Percentiles rank a stretch among this genome's conserved stretches.
Evolutionary conservation across 2,888 invertebrate genomes (phyloP).

Genomic region (Acanthoscelides obtectus): DNA sequence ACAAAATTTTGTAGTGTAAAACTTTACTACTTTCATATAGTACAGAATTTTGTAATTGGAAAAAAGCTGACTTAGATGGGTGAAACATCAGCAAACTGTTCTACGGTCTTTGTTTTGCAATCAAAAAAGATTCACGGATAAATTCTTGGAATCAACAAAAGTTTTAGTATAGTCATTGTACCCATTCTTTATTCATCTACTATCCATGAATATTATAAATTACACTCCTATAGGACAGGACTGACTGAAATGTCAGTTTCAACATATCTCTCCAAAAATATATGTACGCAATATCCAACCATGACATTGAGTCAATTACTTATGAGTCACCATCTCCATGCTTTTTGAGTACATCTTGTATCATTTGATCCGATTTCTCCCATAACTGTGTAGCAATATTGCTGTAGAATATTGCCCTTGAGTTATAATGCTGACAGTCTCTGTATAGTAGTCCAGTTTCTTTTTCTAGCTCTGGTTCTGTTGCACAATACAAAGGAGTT

Average conservation of each 20-base stretch:
- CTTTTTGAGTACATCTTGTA: constrained; percentile 16
- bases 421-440: constrained; percentile 62
- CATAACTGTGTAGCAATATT: constrained; percentile 63
- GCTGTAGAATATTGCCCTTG: constrained; percentile 58
- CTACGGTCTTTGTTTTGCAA: too few species aligned
- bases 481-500: constrained; percentile 73
- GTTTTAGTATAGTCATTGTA: too few species aligned
- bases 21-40: too few species aligned
- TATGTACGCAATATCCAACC: neutral
- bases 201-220: neutral
- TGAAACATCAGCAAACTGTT: too few species aligned
- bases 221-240: too few species aligned
- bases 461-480: constrained; percentile 54
- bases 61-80: too few species aligned
- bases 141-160: too few species aligned
- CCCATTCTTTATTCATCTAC: too few species aligned
- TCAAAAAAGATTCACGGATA: too few species aligned
- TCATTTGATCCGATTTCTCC: constrained; percentile 46
- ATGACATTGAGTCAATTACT: neutral
- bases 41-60: too few species aligned
- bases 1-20: too few species aligned
- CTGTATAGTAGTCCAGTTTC: constrained; percentile 72
- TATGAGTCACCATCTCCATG: neutral
- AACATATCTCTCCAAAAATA: neutral
- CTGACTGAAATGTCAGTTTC: neutral